Evolutionary conservation across 2,888 invertebrate genomes (phyloP), one percentile per base, ranked within the genome.

Genomic region (Lasius platythorax): DNA sequence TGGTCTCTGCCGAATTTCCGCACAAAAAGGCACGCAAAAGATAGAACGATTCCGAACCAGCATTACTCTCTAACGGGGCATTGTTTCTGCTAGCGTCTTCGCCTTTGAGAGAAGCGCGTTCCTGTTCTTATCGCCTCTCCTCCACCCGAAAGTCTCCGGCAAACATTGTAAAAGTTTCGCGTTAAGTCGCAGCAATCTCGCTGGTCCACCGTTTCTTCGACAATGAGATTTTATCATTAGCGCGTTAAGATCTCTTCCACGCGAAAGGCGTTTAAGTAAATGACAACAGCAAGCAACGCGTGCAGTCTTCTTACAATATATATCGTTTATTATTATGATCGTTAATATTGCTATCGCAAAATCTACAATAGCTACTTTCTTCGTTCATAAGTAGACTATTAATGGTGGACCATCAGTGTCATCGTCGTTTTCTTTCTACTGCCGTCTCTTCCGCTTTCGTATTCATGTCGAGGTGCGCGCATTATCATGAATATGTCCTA

Each of bases 1-100:
- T 79, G 83, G 82, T 82, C 43, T 76, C 70, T 68, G 53, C 30
- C 89, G 74, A 61, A 40, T 83, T 82, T 66, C 75, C 37, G 43
- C 74, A 63, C 79, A 79, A 84, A 87, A 84, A 89, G 85, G 82
- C 73, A 78, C 83, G 84, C 63, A 70, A 53, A n/a, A 53, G 53
- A 81, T 70, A 70, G 81, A 78, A 81, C 58, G 83, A 76, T 56
- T 53, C 53, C 37, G 61, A 12, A 50, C 67, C 78, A 50, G 46
- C 82, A 68, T 83, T 68, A 78, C 79, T 78, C 78, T 76, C 67
- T 67, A 67, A 83, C 79, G 79, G 79, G 56, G 79, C 37, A 81
- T 81, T 81, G 79, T 81, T 81, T 73, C 73, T 63, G 61, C 46
- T 46, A 43, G 58, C 67, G 28, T 78, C 46, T 82, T 66, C 56